Evolutionary conservation across 2,888 invertebrate genomes (phyloP).

Genomic region (Aradus depressus): DNA sequence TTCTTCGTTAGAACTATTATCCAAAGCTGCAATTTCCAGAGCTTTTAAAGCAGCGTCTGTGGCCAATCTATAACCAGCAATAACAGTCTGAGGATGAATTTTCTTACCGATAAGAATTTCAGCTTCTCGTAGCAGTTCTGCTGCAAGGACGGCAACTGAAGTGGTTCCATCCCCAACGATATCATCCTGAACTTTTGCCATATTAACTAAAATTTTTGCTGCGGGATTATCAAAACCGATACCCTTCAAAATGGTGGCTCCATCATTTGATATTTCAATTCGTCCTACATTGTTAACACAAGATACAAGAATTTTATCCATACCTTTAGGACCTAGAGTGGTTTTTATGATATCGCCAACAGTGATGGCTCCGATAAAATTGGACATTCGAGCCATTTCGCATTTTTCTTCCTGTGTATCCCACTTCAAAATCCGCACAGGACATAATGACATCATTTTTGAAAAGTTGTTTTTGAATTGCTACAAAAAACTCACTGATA

Average conservation of each 20-base stretch:
- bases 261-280: conserved; percentile 97
- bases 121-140: conserved; percentile 88
- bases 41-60: conserved; percentile 73
- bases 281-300: conserved; percentile 52
- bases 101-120: conserved; percentile 87
- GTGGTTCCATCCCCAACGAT: conserved; percentile 99
- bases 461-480: no score
- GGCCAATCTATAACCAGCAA: conserved; percentile 84
- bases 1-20: conserved; percentile 65
- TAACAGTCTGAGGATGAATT: conserved; percentile 96
- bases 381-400: conserved; percentile 92
- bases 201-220: conserved; percentile 95
- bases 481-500: no score
- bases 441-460: conserved; percentile 67
- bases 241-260: conserved; percentile 92
- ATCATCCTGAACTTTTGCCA: conserved; percentile 96
- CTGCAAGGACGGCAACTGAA: conserved; percentile 90
- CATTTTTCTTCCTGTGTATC: conserved; percentile 97
- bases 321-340: conserved; percentile 84
- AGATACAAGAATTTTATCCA: conserved; percentile 54
- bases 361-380: conserved; percentile 96
- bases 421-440: conserved; percentile 84
- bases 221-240: conserved; percentile 98
- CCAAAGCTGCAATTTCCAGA: conserved; percentile 62
- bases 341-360: conserved; percentile 97